Conservation (phyloP, 2,113 vertebrate species). For the Leptocoma aspasia region DNA sequence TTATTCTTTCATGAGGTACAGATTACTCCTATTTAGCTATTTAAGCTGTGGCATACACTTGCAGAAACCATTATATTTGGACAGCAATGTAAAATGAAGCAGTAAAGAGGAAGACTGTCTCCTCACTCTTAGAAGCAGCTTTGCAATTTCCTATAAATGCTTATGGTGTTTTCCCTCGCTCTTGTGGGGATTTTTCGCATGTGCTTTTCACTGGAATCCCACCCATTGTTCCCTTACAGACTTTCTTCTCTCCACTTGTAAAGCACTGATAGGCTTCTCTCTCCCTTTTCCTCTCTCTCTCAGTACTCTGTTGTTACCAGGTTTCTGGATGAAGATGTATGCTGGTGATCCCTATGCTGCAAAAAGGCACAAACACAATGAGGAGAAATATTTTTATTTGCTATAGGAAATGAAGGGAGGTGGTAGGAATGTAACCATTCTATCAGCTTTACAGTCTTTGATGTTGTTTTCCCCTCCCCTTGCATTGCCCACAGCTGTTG, state of each 20-base stretch:
- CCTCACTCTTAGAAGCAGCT: neutral
- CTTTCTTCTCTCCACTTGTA: neutral
- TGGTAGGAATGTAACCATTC: conserved; percentile 22
- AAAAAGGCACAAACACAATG: conserved; percentile 7
- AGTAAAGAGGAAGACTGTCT: neutral
- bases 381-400: conserved; percentile 25
- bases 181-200: neutral
- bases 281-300: neutral
- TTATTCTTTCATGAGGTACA: neutral
- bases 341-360: neutral
- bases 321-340: conserved; percentile 21
- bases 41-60: neutral
- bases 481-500: neutral
- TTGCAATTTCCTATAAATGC: fast-evolving
- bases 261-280: neutral
- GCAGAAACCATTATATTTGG: neutral
- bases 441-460: conserved; percentile 8
- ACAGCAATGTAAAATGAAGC: neutral
- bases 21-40: neutral
- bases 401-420: neutral
- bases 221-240: neutral
- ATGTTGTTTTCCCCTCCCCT: neutral
- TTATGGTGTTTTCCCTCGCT: neutral
- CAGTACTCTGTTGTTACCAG: neutral
- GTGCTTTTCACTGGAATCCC: neutral